Conservation (phyloP, 30 jellyfish, hydroid and myxozoan genomes). For the Turritopsis rubra region DNA sequence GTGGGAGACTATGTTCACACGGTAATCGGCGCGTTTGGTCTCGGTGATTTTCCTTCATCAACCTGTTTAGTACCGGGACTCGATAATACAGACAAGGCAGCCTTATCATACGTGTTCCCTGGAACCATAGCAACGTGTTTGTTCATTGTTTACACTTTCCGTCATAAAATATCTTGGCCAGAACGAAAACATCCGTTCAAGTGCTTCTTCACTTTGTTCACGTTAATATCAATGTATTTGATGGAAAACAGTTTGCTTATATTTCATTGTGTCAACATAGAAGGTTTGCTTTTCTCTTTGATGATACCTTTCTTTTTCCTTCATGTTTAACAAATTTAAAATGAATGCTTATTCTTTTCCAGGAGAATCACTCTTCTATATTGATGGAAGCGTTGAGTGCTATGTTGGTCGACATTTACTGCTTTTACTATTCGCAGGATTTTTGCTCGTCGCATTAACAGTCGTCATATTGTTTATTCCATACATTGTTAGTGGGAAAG, state of each 20-base stretch:
- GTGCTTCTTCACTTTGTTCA: not conserved
- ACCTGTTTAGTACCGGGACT: not conserved
- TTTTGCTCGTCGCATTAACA: constrained; percentile 14
- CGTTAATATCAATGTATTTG: not conserved
- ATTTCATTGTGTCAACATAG: not conserved
- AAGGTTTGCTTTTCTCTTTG: not conserved
- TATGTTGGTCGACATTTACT: constrained; percentile 34
- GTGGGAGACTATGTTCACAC: not conserved
- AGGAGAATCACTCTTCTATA: constrained; percentile 38
- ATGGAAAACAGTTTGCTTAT: not conserved
- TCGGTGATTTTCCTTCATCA: not conserved
- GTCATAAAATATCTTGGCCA: not conserved
- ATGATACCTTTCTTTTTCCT: not conserved
- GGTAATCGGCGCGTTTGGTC: not conserved
- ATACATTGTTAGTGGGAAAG: constrained; percentile 1
- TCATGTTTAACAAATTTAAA: not conserved
- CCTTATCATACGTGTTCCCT: not conserved
- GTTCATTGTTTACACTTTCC: not conserved
- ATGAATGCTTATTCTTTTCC: not conserved
- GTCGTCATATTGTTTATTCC: constrained; percentile 34
- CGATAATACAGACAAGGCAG: not conserved
- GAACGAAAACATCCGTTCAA: not conserved
- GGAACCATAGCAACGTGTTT: not conserved
- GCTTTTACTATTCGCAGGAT: constrained; percentile 24
- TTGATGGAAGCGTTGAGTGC: constrained; percentile 59